These are phyloP conservation scores for Phrynosoma platyrhinos DNA, from an alignment of 2,113 vertebrate species.

Conservation along the genomic window DNA sequence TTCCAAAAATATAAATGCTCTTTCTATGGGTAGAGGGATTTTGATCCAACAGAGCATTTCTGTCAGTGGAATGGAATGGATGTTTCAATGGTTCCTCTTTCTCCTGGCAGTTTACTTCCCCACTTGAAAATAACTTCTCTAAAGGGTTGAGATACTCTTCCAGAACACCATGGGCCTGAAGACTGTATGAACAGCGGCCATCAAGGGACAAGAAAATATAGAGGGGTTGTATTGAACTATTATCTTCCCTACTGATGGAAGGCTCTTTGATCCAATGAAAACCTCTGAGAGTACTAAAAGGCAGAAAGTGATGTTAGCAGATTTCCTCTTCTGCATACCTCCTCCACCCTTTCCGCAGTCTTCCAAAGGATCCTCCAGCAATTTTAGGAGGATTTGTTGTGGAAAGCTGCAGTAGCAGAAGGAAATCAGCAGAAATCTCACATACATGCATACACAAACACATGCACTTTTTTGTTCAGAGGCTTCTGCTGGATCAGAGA, in stretches of 20 bases:
- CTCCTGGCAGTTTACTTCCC: no score
- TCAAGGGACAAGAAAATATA: slow-evolving; percentile 33
- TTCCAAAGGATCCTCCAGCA: not conserved
- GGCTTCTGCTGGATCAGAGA: not conserved
- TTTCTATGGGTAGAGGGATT: no score
- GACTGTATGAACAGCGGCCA: no score
- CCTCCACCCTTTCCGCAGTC: not conserved
- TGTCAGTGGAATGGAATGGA: no score
- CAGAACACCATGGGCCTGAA: no score
- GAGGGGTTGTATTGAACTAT: not conserved
- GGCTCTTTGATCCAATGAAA: not conserved
- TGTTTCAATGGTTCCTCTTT: no score
- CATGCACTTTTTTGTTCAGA: not conserved
- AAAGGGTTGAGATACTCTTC: no score
- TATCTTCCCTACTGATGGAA: not conserved
- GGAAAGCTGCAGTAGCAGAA: not conserved
- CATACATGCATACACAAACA: not conserved
- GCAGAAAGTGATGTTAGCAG: not conserved
- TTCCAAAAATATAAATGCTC: no score
- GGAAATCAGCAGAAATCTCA: not conserved
- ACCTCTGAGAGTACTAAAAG: not conserved
- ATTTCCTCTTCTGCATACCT: not conserved
- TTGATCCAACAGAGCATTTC: no score
- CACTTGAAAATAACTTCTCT: no score
- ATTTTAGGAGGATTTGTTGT: not conserved